Evolutionary conservation across 2,113 vertebrate species (phyloP).

Genomic region (Polypterus bichir): DNA sequence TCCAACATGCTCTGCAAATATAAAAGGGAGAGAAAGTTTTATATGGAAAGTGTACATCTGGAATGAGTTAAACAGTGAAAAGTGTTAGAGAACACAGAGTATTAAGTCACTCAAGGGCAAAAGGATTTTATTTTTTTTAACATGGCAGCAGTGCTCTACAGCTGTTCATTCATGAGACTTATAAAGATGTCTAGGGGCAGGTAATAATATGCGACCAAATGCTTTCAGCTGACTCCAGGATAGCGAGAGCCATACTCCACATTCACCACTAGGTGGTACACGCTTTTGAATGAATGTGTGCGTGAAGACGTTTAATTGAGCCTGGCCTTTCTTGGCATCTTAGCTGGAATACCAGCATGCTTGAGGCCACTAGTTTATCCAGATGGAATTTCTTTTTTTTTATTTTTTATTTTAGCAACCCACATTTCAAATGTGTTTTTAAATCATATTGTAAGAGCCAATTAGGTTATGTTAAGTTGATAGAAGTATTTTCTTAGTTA

Average conservation of each 20-base stretch:
- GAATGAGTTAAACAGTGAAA: slow-evolving; percentile 41
- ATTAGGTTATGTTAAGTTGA: too few relatives aligned
- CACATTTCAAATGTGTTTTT: too few relatives aligned
- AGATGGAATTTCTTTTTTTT: too few relatives aligned
- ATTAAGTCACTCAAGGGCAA: slow-evolving; percentile 27
- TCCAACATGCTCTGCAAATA: slow-evolving; percentile 26
- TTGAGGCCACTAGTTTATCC: too few relatives aligned
- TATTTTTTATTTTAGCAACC: too few relatives aligned
- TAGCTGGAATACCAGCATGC: too few relatives aligned
- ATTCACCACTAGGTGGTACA: background rate
- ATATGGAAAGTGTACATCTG: slow-evolving; percentile 42
- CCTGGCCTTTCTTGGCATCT: too few relatives aligned
- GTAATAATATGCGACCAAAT: background rate
- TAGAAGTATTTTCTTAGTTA: too few relatives aligned
- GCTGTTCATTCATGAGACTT: slow-evolving; percentile 4
- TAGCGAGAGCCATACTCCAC: background rate
- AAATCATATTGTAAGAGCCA: too few relatives aligned
- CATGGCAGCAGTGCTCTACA: slow-evolving; percentile 17
- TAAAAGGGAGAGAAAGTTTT: slow-evolving; percentile 39
- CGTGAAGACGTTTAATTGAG: too few relatives aligned
- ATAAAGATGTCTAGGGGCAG: slow-evolving; percentile 2
- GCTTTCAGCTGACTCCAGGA: too few relatives aligned
- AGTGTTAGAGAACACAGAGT: slow-evolving; percentile 28
- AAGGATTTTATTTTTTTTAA: slow-evolving; percentile 28
- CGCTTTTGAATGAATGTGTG: background rate